phyloP scores from a whole-genome alignment of 2,888 invertebrate species.

The Lissocephala sabroskyi region DNA sequence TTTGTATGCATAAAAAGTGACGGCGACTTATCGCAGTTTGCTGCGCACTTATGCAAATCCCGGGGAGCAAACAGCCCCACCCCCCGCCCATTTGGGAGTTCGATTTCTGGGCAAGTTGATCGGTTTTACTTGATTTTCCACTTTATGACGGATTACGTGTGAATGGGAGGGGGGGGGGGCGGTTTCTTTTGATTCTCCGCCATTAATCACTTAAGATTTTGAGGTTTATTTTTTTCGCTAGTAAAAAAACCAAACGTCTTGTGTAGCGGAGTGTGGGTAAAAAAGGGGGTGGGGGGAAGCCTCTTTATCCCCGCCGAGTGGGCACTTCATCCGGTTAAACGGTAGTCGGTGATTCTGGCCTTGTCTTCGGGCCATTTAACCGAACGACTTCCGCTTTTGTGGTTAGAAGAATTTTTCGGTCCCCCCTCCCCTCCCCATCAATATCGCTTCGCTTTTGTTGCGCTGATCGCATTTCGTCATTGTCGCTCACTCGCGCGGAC shows the following conservation, averaged over 20 bases:
- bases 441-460: constrained; percentile 34
- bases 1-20: constrained; percentile 16
- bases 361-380: constrained; percentile 53
- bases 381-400: constrained; percentile 57
- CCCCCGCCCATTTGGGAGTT: neutral
- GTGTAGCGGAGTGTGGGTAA: too few relatives aligned
- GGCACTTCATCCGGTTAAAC: neutral
- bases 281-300: too few relatives aligned
- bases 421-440: constrained; percentile 25
- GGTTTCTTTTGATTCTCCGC: constrained; percentile 3
- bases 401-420: constrained; percentile 40
- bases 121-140: constrained; percentile 55
- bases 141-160: constrained; percentile 58
- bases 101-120: neutral
- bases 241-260: too few relatives aligned
- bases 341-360: neutral
- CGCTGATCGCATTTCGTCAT: constrained; percentile 50
- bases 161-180: constrained; percentile 31
- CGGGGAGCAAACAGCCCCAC: constrained; percentile 34
- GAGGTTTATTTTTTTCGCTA: constrained; percentile 1
- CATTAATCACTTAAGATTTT: constrained; percentile 35
- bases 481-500: constrained; percentile 54
- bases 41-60: constrained; percentile 54
- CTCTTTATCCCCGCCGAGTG: neutral
- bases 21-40: too few relatives aligned